Evolutionary conservation across 53 echinoderm and acorn worm genomes (phyloP).

Genomic region (Apostichopus leukothele): DNA sequence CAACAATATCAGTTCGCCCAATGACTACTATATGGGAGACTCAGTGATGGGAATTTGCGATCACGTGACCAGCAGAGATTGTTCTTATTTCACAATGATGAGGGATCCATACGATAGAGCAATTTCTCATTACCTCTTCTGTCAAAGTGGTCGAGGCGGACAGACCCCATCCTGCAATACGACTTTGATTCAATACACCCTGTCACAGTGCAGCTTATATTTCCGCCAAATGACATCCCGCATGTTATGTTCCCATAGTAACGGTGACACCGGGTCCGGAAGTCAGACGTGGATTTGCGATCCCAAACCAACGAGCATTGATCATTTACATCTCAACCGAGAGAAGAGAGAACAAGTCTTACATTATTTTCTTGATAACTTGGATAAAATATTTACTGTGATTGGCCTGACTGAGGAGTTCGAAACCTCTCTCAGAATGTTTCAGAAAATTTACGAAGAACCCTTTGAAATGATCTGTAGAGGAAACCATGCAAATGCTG

Average conservation of each 20-base stretch:
- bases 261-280: background rate
- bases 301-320: background rate
- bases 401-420: constrained; percentile 31
- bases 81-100: constrained; percentile 87
- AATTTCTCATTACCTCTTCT: constrained; percentile 77
- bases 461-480: constrained; percentile 4
- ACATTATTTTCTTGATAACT: constrained; percentile 12
- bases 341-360: constrained; percentile 5
- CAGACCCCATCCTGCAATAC: constrained; percentile 32
- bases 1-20: background rate
- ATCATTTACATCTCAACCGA: constrained; percentile 4
- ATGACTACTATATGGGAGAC: constrained; percentile 59
- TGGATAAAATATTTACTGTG: constrained; percentile 29
- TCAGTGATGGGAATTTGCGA: constrained; percentile 90
- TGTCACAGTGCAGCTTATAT: background rate
- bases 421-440: constrained; percentile 3
- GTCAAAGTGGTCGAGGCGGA: constrained; percentile 26
- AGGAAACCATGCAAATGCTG: background rate
- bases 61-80: constrained; percentile 55
- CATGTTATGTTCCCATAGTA: background rate
- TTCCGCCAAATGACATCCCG: constrained; percentile 35
- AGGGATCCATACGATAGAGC: constrained; percentile 83
- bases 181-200: constrained; percentile 6
- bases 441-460: background rate
- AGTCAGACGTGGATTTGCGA: background rate